Evolutionary conservation across 2,113 vertebrate species (phyloP), one percentile per base, ranked within the genome.

Genomic region (Vanacampus margaritifer): DNA sequence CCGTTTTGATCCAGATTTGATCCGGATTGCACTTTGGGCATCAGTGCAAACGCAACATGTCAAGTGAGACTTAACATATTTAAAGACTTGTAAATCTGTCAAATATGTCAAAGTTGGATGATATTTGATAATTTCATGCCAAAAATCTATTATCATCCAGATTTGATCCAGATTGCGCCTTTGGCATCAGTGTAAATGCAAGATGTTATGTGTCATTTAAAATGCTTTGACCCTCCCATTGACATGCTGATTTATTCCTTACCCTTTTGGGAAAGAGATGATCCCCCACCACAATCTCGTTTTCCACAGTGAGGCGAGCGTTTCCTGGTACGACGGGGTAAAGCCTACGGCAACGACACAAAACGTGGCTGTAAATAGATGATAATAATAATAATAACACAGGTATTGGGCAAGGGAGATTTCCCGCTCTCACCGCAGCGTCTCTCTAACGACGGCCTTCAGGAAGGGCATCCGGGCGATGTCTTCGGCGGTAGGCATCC

Each of bases 311-410:
- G 50, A 91, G 0, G 0, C 93, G 89, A 36, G 91, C 89, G 0
- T 94, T 94, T 45, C 89, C 87, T 9, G 92, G 88, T 0, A 93
- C 91, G 32, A 92, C 92, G 1, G 92, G 93, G 59, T 93, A 94
- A 46, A 93, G 12, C 58, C 93, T 94, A 24, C 0, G 2, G 11
- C 24, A 32, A 39, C 17, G 6, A 37, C 9, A 61, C 13, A 61
- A 21, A 61, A 61, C 1, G 24, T 17, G 53, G 54, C 0, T 28
- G 26, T 57, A 32, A 32, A 32, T 4, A 32, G 4, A 32, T 2
- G 4, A 32, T 2, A 32, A 32, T 4, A 39, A 39, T 11, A 14
- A 56, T 7, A 3, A 1, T 3, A 26, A 54, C 5, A 56, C 2
- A 32, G 14, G 2, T 8, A 32, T 26, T 26, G 19, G 23, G 21